Percentiles rank a stretch among this genome's conserved stretches.
Conservation (phyloP, 2,113 vertebrate genomes). For the Proterorhinus semilunaris region DNA sequence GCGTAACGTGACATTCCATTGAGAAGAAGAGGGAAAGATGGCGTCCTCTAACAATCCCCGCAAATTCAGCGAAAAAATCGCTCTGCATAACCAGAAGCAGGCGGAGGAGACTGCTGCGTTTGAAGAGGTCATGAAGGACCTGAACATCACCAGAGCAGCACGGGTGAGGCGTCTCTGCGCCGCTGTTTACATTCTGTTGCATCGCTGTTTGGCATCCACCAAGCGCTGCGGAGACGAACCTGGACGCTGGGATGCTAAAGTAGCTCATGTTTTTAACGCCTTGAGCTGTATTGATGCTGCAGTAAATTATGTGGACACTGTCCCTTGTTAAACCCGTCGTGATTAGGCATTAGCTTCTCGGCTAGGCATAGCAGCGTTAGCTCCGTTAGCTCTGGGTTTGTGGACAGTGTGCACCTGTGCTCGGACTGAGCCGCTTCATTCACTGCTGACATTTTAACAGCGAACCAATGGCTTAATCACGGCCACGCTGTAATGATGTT, state of each 20-base stretch:
- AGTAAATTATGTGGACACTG: background rate
- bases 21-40: slow-evolving; percentile 89
- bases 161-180: slow-evolving; percentile 80
- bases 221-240: slow-evolving; percentile 49
- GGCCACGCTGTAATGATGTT: background rate
- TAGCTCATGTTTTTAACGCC: slow-evolving; percentile 35
- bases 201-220: slow-evolving; percentile 50
- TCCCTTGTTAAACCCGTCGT: background rate
- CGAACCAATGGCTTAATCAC: slow-evolving; percentile 9
- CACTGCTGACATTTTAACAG: slow-evolving; percentile 24
- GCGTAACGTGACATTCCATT: slow-evolving; percentile 81
- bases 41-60: slow-evolving; percentile 98
- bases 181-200: slow-evolving; percentile 36
- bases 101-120: slow-evolving; percentile 94
- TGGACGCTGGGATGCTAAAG: slow-evolving; percentile 26
- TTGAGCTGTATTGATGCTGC: background rate
- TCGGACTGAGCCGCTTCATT: background rate
- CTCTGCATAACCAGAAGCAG: slow-evolving; percentile 94
- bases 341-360: background rate
- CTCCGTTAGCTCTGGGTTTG: slow-evolving; percentile 21
- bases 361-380: background rate
- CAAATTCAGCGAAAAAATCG: slow-evolving; percentile 99
- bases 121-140: slow-evolving; percentile 95
- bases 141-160: slow-evolving; percentile 91
- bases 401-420: slow-evolving; percentile 59